Base-by-base conservation (phyloP, 2,888 invertebrate genomes). In the Heteropelma amictum region DNA sequence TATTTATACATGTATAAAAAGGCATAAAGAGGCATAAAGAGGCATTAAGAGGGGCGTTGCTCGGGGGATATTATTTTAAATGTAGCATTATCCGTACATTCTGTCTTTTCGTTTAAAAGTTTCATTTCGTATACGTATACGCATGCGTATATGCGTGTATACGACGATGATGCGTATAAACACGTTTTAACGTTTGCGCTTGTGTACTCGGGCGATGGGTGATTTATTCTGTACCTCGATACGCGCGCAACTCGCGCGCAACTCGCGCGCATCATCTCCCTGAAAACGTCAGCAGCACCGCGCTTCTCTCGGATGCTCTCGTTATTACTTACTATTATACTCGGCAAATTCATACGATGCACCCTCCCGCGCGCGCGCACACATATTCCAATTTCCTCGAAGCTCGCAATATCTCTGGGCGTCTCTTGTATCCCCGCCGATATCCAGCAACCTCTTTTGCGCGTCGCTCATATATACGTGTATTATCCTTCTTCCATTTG, bases 261-360 rank as follows among this genome's bases (percentile, higher is more conserved):
- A 6, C 8, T 54, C 42, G 49, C 47, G n/a, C n/a, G 30, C 8
- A 8, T 17, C 5, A 35, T 35, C n/a, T 5, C 6, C 10, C 33
- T 45, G 45, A 63, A 69, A 47, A 68, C 71, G 64, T 61, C 53
- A 53, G 51, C 58, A 64, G 72, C 54, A 54, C 53, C 68, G 33
- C 63, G 42, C 58, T 23, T 74, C 7, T 74, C 63, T 30, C 64
- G 64, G 51, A 74, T 69, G 23, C 69, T 74, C 56, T 64, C 73
- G 28, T 64, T 69, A n/a, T n/a, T n/a, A n/a, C n/a, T n/a, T n/a
- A 28, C 64, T 51, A 69, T 73, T 69, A 68, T 73, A 58, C n/a
- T 38, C 42, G 14, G 21, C 49, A 23, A 23, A 68, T 72, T 35
- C n/a, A n/a, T n/a, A n/a, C n/a, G n/a, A n/a, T n/a, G n/a, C n/a